phyloP scores from a whole-genome alignment of 2,113 vertebrate genomes.

The Eublepharis macularius region DNA sequence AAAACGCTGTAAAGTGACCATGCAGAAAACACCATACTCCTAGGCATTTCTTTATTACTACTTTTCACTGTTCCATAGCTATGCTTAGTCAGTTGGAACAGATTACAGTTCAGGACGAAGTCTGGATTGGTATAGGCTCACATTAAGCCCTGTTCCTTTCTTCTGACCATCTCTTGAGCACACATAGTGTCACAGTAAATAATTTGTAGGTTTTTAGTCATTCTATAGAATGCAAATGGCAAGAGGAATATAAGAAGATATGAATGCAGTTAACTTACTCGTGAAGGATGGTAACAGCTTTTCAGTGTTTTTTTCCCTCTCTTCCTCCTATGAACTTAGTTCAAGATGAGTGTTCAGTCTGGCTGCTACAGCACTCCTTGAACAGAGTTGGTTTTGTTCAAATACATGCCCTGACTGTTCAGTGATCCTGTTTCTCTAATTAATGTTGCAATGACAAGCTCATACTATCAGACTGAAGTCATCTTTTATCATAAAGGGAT shows the following conservation, averaged over 20 bases:
- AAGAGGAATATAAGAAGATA: slow-evolving; percentile 26
- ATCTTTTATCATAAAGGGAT: slow-evolving; percentile 67
- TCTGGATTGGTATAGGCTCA: too few species aligned
- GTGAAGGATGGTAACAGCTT: slow-evolving; percentile 25
- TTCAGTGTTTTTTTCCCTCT: slow-evolving; percentile 27
- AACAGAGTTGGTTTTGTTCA: slow-evolving; percentile 75
- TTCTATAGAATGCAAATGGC: slow-evolving; percentile 3
- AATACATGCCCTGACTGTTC: slow-evolving; percentile 59
- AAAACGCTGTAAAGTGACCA: too few species aligned
- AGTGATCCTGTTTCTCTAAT: slow-evolving; percentile 63
- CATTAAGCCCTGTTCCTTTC: background rate
- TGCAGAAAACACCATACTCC: too few species aligned
- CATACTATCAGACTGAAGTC: slow-evolving; percentile 69
- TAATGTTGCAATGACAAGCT: slow-evolving; percentile 63
- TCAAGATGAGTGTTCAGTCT: slow-evolving; percentile 47
- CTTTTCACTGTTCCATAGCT: too few species aligned
- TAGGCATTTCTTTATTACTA: too few species aligned
- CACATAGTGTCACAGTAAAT: background rate
- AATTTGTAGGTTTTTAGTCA: slow-evolving; percentile 20
- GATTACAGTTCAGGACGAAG: too few species aligned
- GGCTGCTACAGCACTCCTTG: slow-evolving; percentile 41
- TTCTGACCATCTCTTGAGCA: background rate
- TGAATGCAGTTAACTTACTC: slow-evolving; percentile 37
- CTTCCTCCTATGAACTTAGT: slow-evolving; percentile 51
- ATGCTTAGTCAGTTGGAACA: too few species aligned